Conservation (phyloP, 2,888 invertebrate genomes). For the Sinopyrophorus schimmeli region DNA sequence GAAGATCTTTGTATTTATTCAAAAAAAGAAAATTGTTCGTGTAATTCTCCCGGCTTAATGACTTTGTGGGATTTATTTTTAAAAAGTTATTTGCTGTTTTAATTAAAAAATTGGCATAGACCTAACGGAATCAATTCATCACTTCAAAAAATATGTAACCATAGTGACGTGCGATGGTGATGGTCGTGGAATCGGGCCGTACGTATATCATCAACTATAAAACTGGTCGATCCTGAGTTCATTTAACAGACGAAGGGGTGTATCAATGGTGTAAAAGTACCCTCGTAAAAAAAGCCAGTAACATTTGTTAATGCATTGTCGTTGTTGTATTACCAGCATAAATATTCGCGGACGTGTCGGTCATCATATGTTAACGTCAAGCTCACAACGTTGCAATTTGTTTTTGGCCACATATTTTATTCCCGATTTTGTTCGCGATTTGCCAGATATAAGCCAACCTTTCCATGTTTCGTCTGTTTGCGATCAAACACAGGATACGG, state of each 20-base stretch:
- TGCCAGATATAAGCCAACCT: slow-evolving; percentile 30
- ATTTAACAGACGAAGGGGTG: slow-evolving; percentile 2
- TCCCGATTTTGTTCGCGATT: slow-evolving; percentile 35
- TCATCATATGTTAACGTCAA: slow-evolving; percentile 28
- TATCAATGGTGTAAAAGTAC: slow-evolving; percentile 10
- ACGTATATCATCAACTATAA: slow-evolving; percentile 3
- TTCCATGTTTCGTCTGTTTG: slow-evolving; percentile 22
- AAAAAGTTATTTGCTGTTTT: too few species aligned
- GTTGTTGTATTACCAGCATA: slow-evolving; percentile 23
- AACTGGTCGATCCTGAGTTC: slow-evolving; percentile 5
- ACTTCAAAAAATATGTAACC: too few species aligned
- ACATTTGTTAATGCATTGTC: slow-evolving; percentile 14
- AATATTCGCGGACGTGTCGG: slow-evolving; percentile 35
- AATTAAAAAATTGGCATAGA: too few species aligned
- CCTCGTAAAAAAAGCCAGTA: slow-evolving; percentile 6
- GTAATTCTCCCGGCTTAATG: too few species aligned
- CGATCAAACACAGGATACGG: slow-evolving; percentile 30
- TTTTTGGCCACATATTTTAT: slow-evolving; percentile 35
- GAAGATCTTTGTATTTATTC: too few species aligned
- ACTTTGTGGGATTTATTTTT: too few species aligned
- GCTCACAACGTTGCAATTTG: slow-evolving; percentile 30
- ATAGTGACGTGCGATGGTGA: too few species aligned
- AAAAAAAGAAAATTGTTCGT: too few species aligned
- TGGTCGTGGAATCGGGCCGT: too few species aligned
- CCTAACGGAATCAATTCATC: too few species aligned